Evolutionary conservation across 2,888 invertebrate genomes (phyloP).

Genomic region (Sarcophaga subvicina): DNA sequence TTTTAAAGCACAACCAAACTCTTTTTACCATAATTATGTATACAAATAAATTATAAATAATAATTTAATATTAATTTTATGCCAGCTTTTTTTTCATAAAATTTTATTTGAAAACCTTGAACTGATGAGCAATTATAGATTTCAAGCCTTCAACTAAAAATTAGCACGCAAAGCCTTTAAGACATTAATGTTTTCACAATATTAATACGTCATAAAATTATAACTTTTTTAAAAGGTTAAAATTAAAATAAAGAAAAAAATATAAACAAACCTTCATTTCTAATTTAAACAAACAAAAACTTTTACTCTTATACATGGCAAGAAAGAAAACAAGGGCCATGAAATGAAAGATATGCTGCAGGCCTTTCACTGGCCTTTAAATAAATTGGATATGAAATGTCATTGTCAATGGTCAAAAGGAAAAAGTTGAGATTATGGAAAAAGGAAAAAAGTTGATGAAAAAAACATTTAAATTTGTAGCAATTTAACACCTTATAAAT

Average conservation of each 20-base stretch:
- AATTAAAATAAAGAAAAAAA: background rate
- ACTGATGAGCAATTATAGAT: background rate
- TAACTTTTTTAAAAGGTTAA: background rate
- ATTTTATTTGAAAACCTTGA: background rate
- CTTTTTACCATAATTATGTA: too few species aligned
- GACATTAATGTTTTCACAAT: background rate
- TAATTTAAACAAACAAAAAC: background rate
- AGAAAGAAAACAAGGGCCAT: background rate
- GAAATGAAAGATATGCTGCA: background rate
- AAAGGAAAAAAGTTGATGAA: background rate
- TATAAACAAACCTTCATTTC: background rate
- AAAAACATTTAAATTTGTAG: constrained; percentile 10
- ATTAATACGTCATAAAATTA: background rate
- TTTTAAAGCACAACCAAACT: too few species aligned
- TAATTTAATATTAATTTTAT: too few species aligned
- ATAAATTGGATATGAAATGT: background rate
- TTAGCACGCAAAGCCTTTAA: background rate
- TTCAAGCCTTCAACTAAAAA: background rate
- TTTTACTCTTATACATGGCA: background rate
- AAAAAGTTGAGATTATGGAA: background rate
- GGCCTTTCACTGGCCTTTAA: background rate
- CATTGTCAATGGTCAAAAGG: background rate
- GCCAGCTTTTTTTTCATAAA: too few species aligned
- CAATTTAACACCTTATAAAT: constrained; percentile 50
- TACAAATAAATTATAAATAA: too few species aligned